Percentiles rank a stretch among this genome's conserved stretches.
Conservation (phyloP, 2,888 invertebrate species). For the Synanthedon myopaeformis region DNA sequence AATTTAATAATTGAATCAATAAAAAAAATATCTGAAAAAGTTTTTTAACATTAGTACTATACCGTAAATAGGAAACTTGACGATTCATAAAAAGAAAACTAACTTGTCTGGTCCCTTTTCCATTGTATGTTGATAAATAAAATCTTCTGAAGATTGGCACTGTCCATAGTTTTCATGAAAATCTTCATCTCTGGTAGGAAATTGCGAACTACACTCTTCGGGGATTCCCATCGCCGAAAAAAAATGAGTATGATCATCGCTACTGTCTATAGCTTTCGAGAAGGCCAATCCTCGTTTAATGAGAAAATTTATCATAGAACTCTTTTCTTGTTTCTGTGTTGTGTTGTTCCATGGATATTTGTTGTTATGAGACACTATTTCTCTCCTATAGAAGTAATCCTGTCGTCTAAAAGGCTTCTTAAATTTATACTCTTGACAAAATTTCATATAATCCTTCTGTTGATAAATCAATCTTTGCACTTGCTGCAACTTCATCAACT, state of each 20-base stretch:
- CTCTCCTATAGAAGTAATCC: slow-evolving; percentile 27
- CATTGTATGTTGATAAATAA: background rate
- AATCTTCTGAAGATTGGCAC: slow-evolving; percentile 34
- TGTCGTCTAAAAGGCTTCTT: slow-evolving; percentile 30
- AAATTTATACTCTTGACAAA: slow-evolving; percentile 44
- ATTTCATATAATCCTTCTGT: slow-evolving; percentile 41
- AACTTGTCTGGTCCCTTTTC: slow-evolving; percentile 4
- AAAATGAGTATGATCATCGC: slow-evolving; percentile 28
- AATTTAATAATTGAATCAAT: too few species aligned
- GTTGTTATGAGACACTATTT: slow-evolving; percentile 44
- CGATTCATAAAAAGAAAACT: background rate
- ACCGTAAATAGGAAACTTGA: background rate
- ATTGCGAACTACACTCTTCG: slow-evolving; percentile 37
- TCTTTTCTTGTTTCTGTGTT: slow-evolving; percentile 39
- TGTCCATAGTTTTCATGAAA: slow-evolving; percentile 46
- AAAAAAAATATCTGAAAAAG: too few species aligned
- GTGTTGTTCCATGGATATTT: slow-evolving; percentile 56
- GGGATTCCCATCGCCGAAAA: slow-evolving; percentile 33
- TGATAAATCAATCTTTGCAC: slow-evolving; percentile 53
- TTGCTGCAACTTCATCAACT: slow-evolving; percentile 51
- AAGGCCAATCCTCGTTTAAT: slow-evolving; percentile 40
- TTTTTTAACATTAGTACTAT: too few species aligned
- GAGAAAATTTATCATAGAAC: slow-evolving; percentile 36
- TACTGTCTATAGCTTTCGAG: slow-evolving; percentile 29
- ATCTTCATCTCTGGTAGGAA: slow-evolving; percentile 43